Evolutionary conservation across 64 coral and sea anemone species (phyloP).

Genomic region (Stylophora pistillata): DNA sequence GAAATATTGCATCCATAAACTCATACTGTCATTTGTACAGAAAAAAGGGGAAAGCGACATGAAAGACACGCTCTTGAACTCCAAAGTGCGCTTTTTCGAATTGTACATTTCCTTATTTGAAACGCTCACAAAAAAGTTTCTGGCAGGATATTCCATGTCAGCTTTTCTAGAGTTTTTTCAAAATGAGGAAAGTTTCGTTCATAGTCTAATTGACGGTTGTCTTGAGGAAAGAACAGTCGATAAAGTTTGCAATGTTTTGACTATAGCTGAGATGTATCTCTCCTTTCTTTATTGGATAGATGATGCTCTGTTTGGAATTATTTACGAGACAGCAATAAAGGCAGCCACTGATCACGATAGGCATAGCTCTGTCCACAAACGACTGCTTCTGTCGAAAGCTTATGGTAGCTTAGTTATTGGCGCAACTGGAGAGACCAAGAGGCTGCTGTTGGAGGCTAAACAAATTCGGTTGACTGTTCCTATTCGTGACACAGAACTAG

Average conservation of each 20-base stretch:
- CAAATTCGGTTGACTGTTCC: not conserved
- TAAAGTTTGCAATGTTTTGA: conserved; percentile 10
- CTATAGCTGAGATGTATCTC: not conserved
- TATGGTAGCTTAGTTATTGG: not conserved
- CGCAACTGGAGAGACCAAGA: not conserved
- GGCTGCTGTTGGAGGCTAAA: not conserved
- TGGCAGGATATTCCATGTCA: not conserved
- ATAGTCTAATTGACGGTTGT: conserved; percentile 2
- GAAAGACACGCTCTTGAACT: not conserved
- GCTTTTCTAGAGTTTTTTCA: conserved; percentile 12
- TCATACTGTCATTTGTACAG: conserved; percentile 8
- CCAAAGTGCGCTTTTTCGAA: not conserved
- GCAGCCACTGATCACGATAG: not conserved
- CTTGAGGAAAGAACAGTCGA: not conserved
- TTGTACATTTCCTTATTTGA: not conserved
- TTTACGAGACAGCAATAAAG: conserved; percentile 24
- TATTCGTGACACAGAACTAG: not conserved
- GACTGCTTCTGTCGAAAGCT: conserved; percentile 2
- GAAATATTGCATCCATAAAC: conserved; percentile 10
- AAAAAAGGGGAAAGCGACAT: not conserved
- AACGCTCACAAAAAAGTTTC: not conserved
- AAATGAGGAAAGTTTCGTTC: conserved; percentile 8
- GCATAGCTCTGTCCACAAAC: not conserved
- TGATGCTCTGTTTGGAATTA: not conserved
- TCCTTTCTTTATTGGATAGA: not conserved